These are phyloP conservation scores for Marronus borbonicus DNA, from an alignment of 2,888 invertebrate species.

Conservation along the genomic window DNA sequence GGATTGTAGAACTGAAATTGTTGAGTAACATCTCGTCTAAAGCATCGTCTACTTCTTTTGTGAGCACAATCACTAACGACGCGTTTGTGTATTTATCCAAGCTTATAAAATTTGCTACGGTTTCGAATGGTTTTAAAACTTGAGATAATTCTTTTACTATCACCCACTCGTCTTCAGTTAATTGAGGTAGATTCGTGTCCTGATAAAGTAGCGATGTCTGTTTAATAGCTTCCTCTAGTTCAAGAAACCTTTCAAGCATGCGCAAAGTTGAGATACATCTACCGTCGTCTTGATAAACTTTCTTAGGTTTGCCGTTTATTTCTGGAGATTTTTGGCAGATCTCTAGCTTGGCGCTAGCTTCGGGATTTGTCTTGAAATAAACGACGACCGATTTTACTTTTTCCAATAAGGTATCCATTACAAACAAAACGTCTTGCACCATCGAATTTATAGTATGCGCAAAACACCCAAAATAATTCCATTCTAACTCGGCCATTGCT, in stretches of 20 bases:
- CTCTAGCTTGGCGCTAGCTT: constrained; percentile 27
- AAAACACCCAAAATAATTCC: constrained; percentile 44
- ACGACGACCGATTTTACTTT: constrained; percentile 28
- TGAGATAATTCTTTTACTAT: constrained; percentile 50
- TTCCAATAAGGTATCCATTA: constrained; percentile 10
- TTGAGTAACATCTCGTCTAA: constrained; percentile 31
- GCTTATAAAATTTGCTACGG: constrained; percentile 51
- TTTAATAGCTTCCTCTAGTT: constrained; percentile 26
- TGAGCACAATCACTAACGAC: constrained; percentile 37
- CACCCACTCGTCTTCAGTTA: constrained; percentile 51
- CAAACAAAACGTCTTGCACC: constrained; percentile 22
- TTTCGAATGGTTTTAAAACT: constrained; percentile 54
- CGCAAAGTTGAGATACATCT: constrained; percentile 37
- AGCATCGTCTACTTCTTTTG: constrained; percentile 41
- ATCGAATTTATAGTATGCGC: constrained; percentile 41
- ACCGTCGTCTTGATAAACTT: constrained; percentile 30
- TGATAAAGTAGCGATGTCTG: constrained; percentile 29
- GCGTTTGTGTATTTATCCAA: constrained; percentile 47
- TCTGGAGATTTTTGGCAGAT: constrained; percentile 22
- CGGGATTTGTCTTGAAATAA: constrained; percentile 31
- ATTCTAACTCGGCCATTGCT: constrained; percentile 25
- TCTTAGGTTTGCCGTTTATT: neutral
- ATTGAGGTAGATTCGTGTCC: constrained; percentile 41
- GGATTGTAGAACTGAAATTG: neutral
- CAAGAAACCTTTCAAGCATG: constrained; percentile 38